phyloP scores from a whole-genome alignment of 1,140 invertebrate genomes.

The Stegodyphus mimosarum region DNA sequence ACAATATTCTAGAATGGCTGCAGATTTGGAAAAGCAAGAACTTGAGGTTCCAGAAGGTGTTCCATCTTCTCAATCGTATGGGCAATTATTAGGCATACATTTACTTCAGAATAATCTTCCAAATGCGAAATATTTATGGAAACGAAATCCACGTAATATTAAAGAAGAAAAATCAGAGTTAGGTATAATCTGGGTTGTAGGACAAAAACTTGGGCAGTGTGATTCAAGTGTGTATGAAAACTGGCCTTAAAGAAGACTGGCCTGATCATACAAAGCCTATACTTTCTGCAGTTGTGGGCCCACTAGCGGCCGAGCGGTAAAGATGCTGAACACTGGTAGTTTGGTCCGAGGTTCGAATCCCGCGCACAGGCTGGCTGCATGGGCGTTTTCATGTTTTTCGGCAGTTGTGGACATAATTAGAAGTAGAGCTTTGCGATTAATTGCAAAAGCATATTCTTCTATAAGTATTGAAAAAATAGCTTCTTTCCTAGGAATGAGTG shows the following conservation, averaged over 20 bases:
- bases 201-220: constrained; percentile 84
- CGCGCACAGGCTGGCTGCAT: too few relatives aligned
- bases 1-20: constrained; percentile 49
- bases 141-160: too few relatives aligned
- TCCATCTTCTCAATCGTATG: constrained; percentile 76
- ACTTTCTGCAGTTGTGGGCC: constrained; percentile 81
- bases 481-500: constrained; percentile 78
- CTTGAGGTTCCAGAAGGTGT: constrained; percentile 72
- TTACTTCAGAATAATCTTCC: constrained; percentile 86
- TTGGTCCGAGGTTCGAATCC: too few relatives aligned
- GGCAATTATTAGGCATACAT: constrained; percentile 83
- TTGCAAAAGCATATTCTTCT: constrained; percentile 84
- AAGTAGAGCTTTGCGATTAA: constrained; percentile 78
- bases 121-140: too few relatives aligned
- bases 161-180: constrained; percentile 79
- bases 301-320: too few relatives aligned
- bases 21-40: constrained; percentile 66
- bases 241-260: constrained; percentile 78
- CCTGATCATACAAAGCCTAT: constrained; percentile 79
- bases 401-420: constrained; percentile 81
- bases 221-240: constrained; percentile 83
- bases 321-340: too few relatives aligned
- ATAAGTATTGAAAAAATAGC: constrained; percentile 79
- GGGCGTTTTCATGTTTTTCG: too few relatives aligned
- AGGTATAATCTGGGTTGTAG: constrained; percentile 81